phyloP scores from a whole-genome alignment of 2,113 vertebrate genomes.

The Hippocampus mohnikei region DNA sequence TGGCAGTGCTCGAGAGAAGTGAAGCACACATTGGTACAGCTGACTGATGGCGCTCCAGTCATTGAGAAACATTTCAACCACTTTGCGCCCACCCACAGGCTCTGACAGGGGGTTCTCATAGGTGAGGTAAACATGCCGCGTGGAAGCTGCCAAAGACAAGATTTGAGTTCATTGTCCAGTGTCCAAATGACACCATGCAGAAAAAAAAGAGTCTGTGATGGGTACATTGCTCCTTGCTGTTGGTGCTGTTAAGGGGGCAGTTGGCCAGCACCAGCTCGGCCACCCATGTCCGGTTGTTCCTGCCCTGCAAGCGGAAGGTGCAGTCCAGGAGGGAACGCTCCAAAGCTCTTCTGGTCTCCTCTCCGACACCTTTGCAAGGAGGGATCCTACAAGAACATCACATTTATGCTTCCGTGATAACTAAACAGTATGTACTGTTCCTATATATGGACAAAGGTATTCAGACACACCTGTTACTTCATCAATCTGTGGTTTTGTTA shows the following conservation, averaged over 20 bases:
- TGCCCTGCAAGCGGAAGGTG: slow-evolving; percentile 95
- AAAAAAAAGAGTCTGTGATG: neutral
- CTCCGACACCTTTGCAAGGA: slow-evolving; percentile 86
- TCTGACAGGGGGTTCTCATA: slow-evolving; percentile 96
- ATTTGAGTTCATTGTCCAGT: slow-evolving; percentile 1
- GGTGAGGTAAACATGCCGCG: slow-evolving; percentile 90
- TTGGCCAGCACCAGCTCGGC: slow-evolving; percentile 94
- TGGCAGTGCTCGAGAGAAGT: slow-evolving; percentile 87
- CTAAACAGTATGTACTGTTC: neutral
- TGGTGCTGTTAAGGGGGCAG: slow-evolving; percentile 91
- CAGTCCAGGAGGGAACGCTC: slow-evolving; percentile 92
- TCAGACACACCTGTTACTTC: neutral
- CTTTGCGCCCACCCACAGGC: slow-evolving; percentile 93
- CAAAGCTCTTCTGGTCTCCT: slow-evolving; percentile 89
- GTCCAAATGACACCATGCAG: neutral
- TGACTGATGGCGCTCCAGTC: slow-evolving; percentile 95
- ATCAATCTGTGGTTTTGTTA: neutral
- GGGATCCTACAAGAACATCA: slow-evolving; percentile 79
- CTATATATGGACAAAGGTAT: neutral
- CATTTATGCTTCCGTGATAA: neutral
- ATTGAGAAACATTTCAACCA: slow-evolving; percentile 97
- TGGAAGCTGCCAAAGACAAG: slow-evolving; percentile 75
- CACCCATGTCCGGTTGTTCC: slow-evolving; percentile 98
- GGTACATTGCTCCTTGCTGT: slow-evolving; percentile 91
- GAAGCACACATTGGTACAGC: slow-evolving; percentile 94